phyloP scores from a whole-genome alignment of 2,797 vertebrate genomes.

The Amblyopsis hoosieri region DNA sequence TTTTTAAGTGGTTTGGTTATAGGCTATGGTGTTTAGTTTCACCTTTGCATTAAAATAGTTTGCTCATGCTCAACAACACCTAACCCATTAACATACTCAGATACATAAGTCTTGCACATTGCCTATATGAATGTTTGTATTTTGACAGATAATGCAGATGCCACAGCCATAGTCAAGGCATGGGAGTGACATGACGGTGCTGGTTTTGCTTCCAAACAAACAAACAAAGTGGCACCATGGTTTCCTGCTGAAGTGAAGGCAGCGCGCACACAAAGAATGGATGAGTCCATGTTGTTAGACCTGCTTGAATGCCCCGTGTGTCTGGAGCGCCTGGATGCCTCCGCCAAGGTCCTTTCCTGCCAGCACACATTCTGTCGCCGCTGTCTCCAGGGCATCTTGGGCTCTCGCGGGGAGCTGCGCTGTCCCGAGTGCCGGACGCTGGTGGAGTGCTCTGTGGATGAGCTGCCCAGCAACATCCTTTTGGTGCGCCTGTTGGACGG shows the following conservation, averaged over 20 bases:
- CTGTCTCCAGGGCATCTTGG: slow-evolving; percentile 93
- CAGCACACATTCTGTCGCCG: slow-evolving; percentile 98
- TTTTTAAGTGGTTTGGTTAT: too few relatives aligned
- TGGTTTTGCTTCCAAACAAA: slow-evolving; percentile 60
- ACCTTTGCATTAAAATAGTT: too few relatives aligned
- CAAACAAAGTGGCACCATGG: slow-evolving; percentile 42
- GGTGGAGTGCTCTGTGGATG: slow-evolving; percentile 92
- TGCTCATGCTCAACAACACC: too few relatives aligned
- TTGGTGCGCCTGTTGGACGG: slow-evolving; percentile 96
- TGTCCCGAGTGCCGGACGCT: slow-evolving; percentile 96
- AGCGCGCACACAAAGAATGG: slow-evolving; percentile 82
- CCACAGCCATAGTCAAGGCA: slow-evolving; percentile 81
- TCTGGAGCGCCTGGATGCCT: slow-evolving; percentile 93
- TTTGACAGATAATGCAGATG: slow-evolving; percentile 65
- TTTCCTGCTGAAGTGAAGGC: slow-evolving; percentile 56
- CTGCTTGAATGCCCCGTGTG: slow-evolving; percentile 98
- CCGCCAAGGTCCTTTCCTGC: slow-evolving; percentile 96
- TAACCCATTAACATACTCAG: too few relatives aligned
- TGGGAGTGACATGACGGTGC: slow-evolving; percentile 91
- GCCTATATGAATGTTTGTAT: slow-evolving; percentile 20
- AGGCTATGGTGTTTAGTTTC: too few relatives aligned
- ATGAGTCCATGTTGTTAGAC: slow-evolving; percentile 95
- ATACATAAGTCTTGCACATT: slow-evolving; percentile 18
- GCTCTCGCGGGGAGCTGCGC: slow-evolving; percentile 92
- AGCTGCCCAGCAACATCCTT: slow-evolving; percentile 97